Evolutionary conservation across 2,888 invertebrate genomes (phyloP), one percentile per base, ranked within the genome.

Genomic region (Tachina lurida): DNA sequence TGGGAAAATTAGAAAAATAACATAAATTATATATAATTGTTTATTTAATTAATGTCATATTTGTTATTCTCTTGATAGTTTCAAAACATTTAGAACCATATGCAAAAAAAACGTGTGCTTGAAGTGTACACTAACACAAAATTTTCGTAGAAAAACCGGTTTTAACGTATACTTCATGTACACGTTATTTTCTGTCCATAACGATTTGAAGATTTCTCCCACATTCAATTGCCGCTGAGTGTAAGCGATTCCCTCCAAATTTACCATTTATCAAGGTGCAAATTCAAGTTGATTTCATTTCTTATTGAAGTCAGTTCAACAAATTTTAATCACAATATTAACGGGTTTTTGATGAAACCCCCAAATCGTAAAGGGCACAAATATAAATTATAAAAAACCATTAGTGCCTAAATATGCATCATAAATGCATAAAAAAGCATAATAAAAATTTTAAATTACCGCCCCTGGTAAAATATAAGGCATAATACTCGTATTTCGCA

Each of bases 261-360:
- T 31, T 31, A 5, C 31, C n/a, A 4, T 68, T 22, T 41, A 63
- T 85, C 73, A 84, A 84, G 81, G 81, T 81, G 84, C 67, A 77
- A 80, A 81, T 77, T 81, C 58, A 73, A 81, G 56, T 73, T 56
- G 81, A 73, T 77, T 68, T 77, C 56, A 67, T 41, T 63, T 56
- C 54, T 15, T 56, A 79, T 74, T 74, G 75, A 83, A 83, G 17
- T 49, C 15, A 73, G 83, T 77, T 67, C 77, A 77, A 58, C 56
- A 22, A 73, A 73, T 67, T 67, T 83, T 65, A 60, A 54, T 52
- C 65, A 83, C 45, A 58, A 60, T 43, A 77, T 77, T 83, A 83
- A 67, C 73, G 77, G 77, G 65, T 45, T 73, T 77, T 77, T 65
- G 65, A 73, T 73, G 19, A 60, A 73, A 54, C 43, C 79, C 15